Conservation (phyloP, 2,888 invertebrate genomes). For the Disparrhopalites patrizii region DNA sequence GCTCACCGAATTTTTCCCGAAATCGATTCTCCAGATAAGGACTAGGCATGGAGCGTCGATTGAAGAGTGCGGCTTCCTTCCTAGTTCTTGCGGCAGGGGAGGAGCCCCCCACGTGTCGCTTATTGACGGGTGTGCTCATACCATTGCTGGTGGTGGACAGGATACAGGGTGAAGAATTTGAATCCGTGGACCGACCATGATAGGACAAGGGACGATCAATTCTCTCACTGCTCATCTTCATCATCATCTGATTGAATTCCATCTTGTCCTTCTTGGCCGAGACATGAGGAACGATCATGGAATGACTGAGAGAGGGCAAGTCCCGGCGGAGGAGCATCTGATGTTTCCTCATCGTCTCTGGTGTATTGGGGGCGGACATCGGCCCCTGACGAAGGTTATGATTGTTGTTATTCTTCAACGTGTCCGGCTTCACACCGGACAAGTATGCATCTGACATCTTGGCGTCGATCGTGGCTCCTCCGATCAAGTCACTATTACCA, state of each 20-base stretch:
- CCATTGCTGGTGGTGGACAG: background rate
- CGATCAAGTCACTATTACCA: no score
- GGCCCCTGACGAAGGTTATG: slow-evolving; percentile 39
- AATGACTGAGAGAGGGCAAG: slow-evolving; percentile 29
- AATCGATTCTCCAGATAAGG: slow-evolving; percentile 45
- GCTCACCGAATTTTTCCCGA: slow-evolving; percentile 46
- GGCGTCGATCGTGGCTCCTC: no score
- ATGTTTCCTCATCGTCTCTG: slow-evolving; percentile 44
- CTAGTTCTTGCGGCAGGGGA: slow-evolving; percentile 30
- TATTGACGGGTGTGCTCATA: slow-evolving; percentile 44
- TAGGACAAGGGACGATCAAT: slow-evolving; percentile 45
- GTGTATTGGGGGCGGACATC: slow-evolving; percentile 47
- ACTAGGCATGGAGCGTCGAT: slow-evolving; percentile 47
- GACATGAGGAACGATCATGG: slow-evolving; percentile 26
- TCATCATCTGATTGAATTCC: slow-evolving; percentile 48
- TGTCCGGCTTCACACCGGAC: slow-evolving; percentile 42
- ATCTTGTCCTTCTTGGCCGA: slow-evolving; percentile 44
- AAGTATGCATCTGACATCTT: slow-evolving; percentile 46
- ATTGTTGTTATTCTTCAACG: slow-evolving; percentile 39
- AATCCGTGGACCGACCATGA: slow-evolving; percentile 40
- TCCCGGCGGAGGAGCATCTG: slow-evolving; percentile 39
- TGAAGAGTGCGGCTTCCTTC: slow-evolving; percentile 41
- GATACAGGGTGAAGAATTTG: slow-evolving; percentile 23
- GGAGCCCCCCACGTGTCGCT: slow-evolving; percentile 41
- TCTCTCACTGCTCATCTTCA: slow-evolving; percentile 36